These are phyloP conservation scores for Heliconius himera DNA, from an alignment of 1,140 invertebrate genomes.

Conservation along the genomic window DNA sequence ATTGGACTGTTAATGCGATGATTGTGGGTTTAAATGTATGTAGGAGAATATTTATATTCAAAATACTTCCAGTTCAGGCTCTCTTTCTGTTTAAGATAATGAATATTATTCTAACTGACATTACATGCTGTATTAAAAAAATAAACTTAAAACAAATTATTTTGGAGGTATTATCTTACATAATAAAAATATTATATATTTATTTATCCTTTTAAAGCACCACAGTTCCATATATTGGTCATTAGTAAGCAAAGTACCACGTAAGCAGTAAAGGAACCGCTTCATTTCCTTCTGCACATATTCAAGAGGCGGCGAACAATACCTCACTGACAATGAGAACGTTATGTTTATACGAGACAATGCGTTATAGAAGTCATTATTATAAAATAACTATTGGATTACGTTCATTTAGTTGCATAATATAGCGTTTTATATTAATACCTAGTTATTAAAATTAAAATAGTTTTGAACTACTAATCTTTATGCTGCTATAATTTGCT, in stretches of 20 bases:
- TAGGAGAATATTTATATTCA: too few relatives aligned
- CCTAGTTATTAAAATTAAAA: too few relatives aligned
- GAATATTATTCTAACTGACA: too few relatives aligned
- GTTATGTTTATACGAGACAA: conserved; percentile 37
- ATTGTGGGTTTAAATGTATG: too few relatives aligned
- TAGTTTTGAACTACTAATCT: too few relatives aligned
- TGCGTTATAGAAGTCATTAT: not conserved
- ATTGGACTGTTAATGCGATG: too few relatives aligned
- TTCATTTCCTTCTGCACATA: conserved; percentile 75
- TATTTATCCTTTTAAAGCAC: not conserved
- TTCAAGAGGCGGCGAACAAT: conserved; percentile 70
- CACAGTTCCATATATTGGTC: not conserved
- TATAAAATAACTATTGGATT: not conserved
- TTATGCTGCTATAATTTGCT: too few relatives aligned
- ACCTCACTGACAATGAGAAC: conserved; percentile 68
- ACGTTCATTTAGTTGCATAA: not conserved
- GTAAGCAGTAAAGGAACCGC: conserved; percentile 47
- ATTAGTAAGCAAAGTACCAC: not conserved
- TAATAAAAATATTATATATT: not conserved
- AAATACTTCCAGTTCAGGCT: not conserved
- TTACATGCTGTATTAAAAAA: too few relatives aligned
- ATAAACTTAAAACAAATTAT: too few relatives aligned
- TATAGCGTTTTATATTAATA: not conserved
- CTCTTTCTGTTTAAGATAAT: too few relatives aligned
- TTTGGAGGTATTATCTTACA: not conserved